These are phyloP conservation scores for Coranthus polyacanthus DNA, from an alignment of 2,797 vertebrate species.

Conservation along the genomic window DNA sequence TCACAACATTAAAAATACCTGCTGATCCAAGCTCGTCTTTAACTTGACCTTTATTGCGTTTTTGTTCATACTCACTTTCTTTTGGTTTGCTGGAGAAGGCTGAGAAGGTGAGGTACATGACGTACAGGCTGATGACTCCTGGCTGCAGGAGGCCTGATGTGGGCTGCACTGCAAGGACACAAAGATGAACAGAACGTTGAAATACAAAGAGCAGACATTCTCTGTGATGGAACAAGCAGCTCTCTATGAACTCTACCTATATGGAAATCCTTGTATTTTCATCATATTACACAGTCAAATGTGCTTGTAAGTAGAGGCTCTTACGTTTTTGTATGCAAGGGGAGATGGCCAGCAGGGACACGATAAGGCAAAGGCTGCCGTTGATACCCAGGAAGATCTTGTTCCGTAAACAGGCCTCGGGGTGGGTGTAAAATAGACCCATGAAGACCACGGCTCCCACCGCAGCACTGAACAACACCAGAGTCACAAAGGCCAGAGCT, in stretches of 20 bases:
- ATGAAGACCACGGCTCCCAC: conserved; percentile 90
- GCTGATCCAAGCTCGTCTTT: neutral
- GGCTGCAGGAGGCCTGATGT: conserved; percentile 95
- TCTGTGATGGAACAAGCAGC: neutral
- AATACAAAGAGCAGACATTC: neutral
- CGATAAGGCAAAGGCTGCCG: conserved; percentile 90
- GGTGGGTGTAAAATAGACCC: conserved; percentile 90
- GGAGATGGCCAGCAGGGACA: conserved; percentile 92
- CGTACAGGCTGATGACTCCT: conserved; percentile 95
- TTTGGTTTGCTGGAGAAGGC: conserved; percentile 95
- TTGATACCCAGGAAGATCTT: conserved; percentile 94
- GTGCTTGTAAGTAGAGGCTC: conserved; percentile 40
- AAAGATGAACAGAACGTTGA: conserved; percentile 18
- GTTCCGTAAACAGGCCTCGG: conserved; percentile 90
- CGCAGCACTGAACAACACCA: conserved; percentile 90
- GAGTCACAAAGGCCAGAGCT: conserved; percentile 90
- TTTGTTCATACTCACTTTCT: conserved; percentile 87
- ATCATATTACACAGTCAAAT: conserved; percentile 18
- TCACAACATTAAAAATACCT: neutral
- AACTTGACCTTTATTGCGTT: neutral
- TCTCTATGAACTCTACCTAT: neutral
- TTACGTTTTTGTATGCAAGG: conserved; percentile 95
- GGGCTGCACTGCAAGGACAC: conserved; percentile 88
- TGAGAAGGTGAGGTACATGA: conserved; percentile 98
- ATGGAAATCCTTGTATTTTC: conserved; percentile 12